phyloP scores from a whole-genome alignment of 2,888 invertebrate genomes.

The Notodonta dromedarius region DNA sequence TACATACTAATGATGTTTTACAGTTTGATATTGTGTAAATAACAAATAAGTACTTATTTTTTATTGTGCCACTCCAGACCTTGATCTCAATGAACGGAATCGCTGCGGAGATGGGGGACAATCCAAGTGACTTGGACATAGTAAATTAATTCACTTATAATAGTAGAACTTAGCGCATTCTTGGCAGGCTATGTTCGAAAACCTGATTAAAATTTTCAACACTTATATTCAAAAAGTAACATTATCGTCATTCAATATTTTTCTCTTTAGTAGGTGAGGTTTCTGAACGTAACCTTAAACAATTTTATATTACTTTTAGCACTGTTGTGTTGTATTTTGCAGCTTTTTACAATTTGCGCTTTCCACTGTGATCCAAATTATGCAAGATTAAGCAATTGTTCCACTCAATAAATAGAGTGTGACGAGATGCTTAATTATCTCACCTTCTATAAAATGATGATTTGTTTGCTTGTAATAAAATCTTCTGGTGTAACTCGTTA shows the following conservation, averaged over 20 bases:
- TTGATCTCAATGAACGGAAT: constrained; percentile 80
- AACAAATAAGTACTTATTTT: constrained; percentile 64
- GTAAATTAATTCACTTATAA: constrained; percentile 70
- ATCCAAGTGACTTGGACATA: constrained; percentile 71
- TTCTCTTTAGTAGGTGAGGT: constrained; percentile 59
- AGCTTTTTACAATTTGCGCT: constrained; percentile 21
- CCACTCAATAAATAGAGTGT: too few relatives aligned
- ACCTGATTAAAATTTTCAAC: constrained; percentile 54
- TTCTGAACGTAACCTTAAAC: constrained; percentile 81
- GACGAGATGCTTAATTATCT: too few relatives aligned
- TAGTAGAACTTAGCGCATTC: constrained; percentile 70
- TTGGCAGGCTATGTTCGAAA: constrained; percentile 82
- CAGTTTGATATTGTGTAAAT: constrained; percentile 17
- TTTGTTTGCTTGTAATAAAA: too few relatives aligned
- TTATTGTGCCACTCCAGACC: constrained; percentile 71
- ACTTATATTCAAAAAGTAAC: constrained; percentile 17
- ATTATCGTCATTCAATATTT: constrained; percentile 34
- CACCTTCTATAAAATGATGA: too few relatives aligned
- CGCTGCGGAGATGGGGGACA: constrained; percentile 71
- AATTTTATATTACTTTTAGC: constrained; percentile 38
- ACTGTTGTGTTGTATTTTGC: constrained; percentile 31
- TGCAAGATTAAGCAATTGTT: too few relatives aligned
- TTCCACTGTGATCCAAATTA: background rate
- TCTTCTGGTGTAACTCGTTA: too few relatives aligned
- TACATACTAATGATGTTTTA: background rate